Evolutionary conservation across 2,888 invertebrate genomes (phyloP).

Genomic region (Polietes domitor): DNA sequence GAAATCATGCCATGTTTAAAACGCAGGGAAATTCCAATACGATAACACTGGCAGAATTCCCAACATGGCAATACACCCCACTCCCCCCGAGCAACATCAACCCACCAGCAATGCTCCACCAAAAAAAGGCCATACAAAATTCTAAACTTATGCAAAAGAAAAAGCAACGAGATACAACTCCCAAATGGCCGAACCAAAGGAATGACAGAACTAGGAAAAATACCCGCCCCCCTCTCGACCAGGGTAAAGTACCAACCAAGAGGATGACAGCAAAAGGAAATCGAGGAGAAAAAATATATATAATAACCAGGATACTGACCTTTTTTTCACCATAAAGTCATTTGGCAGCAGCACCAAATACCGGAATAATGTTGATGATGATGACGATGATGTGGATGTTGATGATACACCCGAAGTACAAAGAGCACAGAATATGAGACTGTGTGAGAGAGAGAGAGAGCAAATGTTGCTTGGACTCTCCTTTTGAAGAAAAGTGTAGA

Average conservation of each 20-base stretch:
- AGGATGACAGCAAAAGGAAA: slow-evolving; percentile 24
- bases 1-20: slow-evolving; percentile 43
- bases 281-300: slow-evolving; percentile 45
- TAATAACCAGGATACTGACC: slow-evolving; percentile 69
- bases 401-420: neutral
- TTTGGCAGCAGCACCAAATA: slow-evolving; percentile 55
- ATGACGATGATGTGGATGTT: neutral
- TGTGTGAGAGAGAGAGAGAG: neutral
- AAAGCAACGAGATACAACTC: neutral
- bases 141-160: slow-evolving; percentile 19
- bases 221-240: neutral
- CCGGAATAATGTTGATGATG: slow-evolving; percentile 59
- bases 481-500: slow-evolving; percentile 21
- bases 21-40: slow-evolving; percentile 9
- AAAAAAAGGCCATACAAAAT: neutral
- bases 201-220: slow-evolving; percentile 20
- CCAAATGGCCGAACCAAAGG: slow-evolving; percentile 29
- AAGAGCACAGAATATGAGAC: neutral
- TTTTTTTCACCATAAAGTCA: slow-evolving; percentile 59
- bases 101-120: neutral
- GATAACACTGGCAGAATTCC: slow-evolving; percentile 3
- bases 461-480: neutral
- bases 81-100: neutral
- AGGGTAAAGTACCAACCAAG: slow-evolving; percentile 30
- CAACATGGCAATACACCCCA: neutral